Evolutionary conservation across 30 jellyfish, hydroid and myxozoan species (phyloP).

Genomic region (Nemopilema nomurai): DNA sequence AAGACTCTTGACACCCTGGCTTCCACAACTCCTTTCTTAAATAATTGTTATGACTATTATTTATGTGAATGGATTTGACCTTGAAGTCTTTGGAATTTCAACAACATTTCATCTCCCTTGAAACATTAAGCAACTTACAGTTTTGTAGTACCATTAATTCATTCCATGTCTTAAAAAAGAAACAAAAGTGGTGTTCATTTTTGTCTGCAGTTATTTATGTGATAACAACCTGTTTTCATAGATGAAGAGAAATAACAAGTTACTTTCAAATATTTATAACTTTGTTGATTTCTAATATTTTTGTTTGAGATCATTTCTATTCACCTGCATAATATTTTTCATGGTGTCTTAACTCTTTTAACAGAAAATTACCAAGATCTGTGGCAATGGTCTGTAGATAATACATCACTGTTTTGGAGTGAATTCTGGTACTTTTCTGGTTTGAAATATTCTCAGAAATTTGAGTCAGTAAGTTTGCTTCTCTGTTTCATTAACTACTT

Average conservation of each 20-base stretch:
- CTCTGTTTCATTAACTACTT: too few relatives aligned
- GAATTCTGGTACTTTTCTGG: slow-evolving; percentile 84
- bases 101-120: too few relatives aligned
- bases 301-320: background rate
- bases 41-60: too few relatives aligned
- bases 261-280: background rate
- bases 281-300: background rate
- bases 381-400: slow-evolving; percentile 98
- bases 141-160: too few relatives aligned
- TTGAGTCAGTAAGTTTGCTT: slow-evolving; percentile 60
- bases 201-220: background rate
- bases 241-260: background rate
- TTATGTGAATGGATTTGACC: too few relatives aligned
- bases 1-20: too few relatives aligned
- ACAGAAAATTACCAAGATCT: slow-evolving; percentile 81
- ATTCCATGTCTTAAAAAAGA: too few relatives aligned
- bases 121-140: too few relatives aligned
- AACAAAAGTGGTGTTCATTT: too few relatives aligned
- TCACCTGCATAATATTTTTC: background rate
- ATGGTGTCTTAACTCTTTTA: background rate
- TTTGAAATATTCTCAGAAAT: slow-evolving; percentile 61
- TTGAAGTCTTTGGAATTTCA: too few relatives aligned
- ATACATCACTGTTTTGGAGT: slow-evolving; percentile 81
- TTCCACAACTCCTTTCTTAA: too few relatives aligned
- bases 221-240: background rate